Percentiles rank a stretch among this genome's conserved stretches.
phyloP scores from a whole-genome alignment of 2,888 invertebrate species.

The Cryptophagus acutangulus region DNA sequence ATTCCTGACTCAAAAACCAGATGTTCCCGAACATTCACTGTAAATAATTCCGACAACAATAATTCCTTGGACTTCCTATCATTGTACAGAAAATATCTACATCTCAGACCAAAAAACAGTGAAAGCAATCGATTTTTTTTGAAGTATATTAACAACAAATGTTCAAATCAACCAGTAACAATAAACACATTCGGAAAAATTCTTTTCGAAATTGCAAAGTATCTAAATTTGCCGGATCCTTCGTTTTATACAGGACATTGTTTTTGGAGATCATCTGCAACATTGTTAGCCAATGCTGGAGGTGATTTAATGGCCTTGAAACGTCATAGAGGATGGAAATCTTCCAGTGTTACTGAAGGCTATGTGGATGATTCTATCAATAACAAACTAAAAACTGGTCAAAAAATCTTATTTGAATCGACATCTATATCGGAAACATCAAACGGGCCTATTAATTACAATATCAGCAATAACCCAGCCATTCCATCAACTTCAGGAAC shows the following conservation, averaged over 20 bases:
- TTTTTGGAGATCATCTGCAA: conserved; percentile 9
- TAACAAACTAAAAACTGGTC: too few species aligned
- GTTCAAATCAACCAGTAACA: conserved; percentile 9
- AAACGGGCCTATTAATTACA: too few species aligned
- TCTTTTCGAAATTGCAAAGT: conserved; percentile 7
- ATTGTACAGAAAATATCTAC: conserved; percentile 4
- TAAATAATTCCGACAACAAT: conserved; percentile 8
- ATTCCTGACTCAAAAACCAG: conserved; percentile 11
- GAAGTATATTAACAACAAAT: conserved; percentile 9
- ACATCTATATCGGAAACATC: too few species aligned
- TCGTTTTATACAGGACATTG: conserved; percentile 8
- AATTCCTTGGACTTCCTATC: too few species aligned
- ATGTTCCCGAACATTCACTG: background rate
- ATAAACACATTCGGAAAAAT: conserved; percentile 9
- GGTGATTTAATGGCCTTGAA: conserved; percentile 9
- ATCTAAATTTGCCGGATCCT: conserved; percentile 8
- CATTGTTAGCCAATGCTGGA: conserved; percentile 4
- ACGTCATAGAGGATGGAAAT: conserved; percentile 11
- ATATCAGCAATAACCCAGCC: too few species aligned
- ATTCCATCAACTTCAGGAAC: too few species aligned
- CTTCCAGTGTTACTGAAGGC: conserved; percentile 12
- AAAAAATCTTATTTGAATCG: too few species aligned
- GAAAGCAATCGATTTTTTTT: conserved; percentile 7
- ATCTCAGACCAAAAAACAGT: background rate
- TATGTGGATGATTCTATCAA: conserved; percentile 13